phyloP scores from a whole-genome alignment of 2,113 vertebrate genomes.

The Meriones unguiculatus region DNA sequence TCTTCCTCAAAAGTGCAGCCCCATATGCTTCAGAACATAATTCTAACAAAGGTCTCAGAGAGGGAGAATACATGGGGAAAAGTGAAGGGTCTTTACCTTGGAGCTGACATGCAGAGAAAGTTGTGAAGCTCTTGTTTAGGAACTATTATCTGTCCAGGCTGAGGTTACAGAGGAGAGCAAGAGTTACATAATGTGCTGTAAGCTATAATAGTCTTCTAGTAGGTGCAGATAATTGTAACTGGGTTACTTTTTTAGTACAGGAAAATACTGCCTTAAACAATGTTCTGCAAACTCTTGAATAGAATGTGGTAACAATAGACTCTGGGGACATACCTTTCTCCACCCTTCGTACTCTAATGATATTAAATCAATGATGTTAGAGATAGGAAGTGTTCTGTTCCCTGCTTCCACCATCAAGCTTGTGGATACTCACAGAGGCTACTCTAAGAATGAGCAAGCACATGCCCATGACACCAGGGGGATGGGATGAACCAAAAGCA shows the following conservation, averaged over 20 bases:
- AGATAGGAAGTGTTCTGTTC: not conserved
- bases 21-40: slow-evolving; percentile 43
- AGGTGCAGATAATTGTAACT: not conserved
- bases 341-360: not conserved
- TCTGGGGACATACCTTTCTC: not conserved
- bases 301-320: too few species aligned
- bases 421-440: slow-evolving; percentile 87
- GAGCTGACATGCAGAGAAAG: slow-evolving; percentile 13
- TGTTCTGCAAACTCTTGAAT: not conserved
- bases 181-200: not conserved
- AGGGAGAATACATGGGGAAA: not conserved
- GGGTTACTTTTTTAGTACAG: not conserved
- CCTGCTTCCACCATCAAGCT: slow-evolving; percentile 86
- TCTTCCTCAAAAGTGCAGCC: not conserved
- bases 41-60: not conserved
- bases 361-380: not conserved
- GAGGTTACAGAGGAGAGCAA: not conserved
- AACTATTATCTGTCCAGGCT: not conserved
- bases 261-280: not conserved
- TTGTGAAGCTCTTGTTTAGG: not conserved
- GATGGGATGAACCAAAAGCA: not conserved
- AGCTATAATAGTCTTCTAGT: not conserved
- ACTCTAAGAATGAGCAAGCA: slow-evolving; percentile 90
- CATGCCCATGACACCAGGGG: slow-evolving; percentile 85
- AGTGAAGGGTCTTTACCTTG: not conserved